Base-by-base conservation (phyloP, 2,113 vertebrate genomes). In the Ptyas mucosa region DNA sequence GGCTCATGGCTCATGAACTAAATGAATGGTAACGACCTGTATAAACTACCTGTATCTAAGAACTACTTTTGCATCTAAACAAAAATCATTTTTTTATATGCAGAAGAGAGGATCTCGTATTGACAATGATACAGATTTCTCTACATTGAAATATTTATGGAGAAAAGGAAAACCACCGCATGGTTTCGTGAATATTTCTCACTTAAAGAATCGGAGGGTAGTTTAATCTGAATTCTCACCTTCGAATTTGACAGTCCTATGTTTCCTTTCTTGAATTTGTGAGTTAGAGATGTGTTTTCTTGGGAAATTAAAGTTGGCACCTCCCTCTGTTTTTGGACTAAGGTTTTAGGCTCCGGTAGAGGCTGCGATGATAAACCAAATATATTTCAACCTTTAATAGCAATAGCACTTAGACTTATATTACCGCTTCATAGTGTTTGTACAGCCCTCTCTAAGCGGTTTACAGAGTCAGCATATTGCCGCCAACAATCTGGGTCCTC, bases 221-320 rank as follows among this genome's bases (percentile, higher is more conserved):
- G 2, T 34, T 6, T 43, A 58, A 39, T 39, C 34, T 39, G n/a
- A 91, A 23, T 23, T 49, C 90, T 91, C 87, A 89, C 90, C 93
- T 91, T 93, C 53, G 58, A 54, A 89, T 85, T 89, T 81, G 89
- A 57, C 64, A 91, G 64, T 3, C 54, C 39, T 49, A 88, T 14
- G 43, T 52, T 85, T 81, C 86, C 93, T 89, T 91, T 93, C 53
- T 89, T 91, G 64, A 93, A 26, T 75, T 61, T 93, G 46, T 93
- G 55, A 61, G 55, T 53, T 34, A 92, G 23, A 15, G 53, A 7
- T 10, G 55, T 46, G 18, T 88, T 92, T 53, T 85, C 90, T 53
- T 91, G 90, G 55, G 54, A 24, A 52, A 89, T 43, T 55, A 89
- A 14, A 18, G 10, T 55, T 18, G 87, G 34, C 43, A 61, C 64